Percentiles rank a stretch among this genome's conserved stretches.
phyloP scores from a whole-genome alignment of 2,113 vertebrate genomes.

The Tursiops truncatus region DNA sequence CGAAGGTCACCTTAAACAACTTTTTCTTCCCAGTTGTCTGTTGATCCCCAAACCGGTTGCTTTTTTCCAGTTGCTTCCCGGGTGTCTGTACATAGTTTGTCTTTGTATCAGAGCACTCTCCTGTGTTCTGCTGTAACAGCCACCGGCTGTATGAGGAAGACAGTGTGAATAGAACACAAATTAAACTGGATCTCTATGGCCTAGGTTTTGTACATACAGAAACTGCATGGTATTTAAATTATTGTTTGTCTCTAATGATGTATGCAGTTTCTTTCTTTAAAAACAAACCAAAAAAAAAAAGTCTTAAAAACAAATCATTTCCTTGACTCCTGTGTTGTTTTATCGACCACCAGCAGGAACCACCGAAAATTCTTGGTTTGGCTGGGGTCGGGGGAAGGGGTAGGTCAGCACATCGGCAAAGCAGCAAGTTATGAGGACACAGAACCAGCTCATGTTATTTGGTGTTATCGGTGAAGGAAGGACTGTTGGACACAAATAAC shows the following conservation, averaged over 20 bases:
- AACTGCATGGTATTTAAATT: constrained; percentile 96
- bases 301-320: constrained; percentile 57
- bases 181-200: constrained; percentile 86
- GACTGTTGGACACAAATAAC: background rate
- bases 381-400: background rate
- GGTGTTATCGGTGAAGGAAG: background rate
- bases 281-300: constrained; percentile 81
- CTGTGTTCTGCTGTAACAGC: constrained; percentile 85
- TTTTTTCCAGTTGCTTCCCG: constrained; percentile 81
- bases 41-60: constrained; percentile 77
- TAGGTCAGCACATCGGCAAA: background rate
- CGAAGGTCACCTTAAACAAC: constrained; percentile 62
- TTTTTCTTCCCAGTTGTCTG: constrained; percentile 62
- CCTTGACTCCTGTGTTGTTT: constrained; percentile 71
- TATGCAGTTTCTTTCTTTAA: constrained; percentile 95
- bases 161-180: constrained; percentile 88
- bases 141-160: constrained; percentile 85
- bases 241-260: constrained; percentile 93
- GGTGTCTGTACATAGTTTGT: constrained; percentile 86
- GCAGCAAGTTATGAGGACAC: background rate
- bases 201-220: constrained; percentile 93
- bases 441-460: rapidly evolving
- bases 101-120: constrained; percentile 85
- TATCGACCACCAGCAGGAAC: constrained; percentile 24
- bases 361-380: background rate